phyloP scores from a whole-genome alignment of 1,140 invertebrate species.

The Drosophila repletoides region DNA sequence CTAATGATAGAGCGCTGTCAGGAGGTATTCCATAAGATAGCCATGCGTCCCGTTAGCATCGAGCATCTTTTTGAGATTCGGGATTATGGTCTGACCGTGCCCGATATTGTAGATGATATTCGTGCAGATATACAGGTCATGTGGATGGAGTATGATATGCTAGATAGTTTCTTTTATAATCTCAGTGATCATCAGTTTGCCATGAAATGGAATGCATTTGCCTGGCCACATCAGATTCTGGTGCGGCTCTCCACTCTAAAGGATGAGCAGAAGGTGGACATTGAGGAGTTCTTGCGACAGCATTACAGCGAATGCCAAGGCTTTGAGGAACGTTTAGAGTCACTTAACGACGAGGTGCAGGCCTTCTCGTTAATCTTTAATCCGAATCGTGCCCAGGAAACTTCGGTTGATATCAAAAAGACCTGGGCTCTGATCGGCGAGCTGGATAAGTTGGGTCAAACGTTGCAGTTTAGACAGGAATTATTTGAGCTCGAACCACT shows the following conservation, averaged over 20 bases:
- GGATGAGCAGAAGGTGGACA: constrained; percentile 75
- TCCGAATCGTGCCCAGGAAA: constrained; percentile 62
- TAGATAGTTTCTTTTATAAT: constrained; percentile 79
- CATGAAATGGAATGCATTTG: constrained; percentile 79
- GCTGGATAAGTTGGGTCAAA: constrained; percentile 58
- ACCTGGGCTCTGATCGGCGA: constrained; percentile 63
- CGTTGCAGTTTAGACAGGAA: constrained; percentile 59
- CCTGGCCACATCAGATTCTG: constrained; percentile 74
- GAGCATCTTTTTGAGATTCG: constrained; percentile 74
- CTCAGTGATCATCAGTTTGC: constrained; percentile 69
- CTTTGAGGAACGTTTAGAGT: constrained; percentile 74
- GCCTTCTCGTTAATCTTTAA: constrained; percentile 71
- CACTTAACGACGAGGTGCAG: constrained; percentile 75
- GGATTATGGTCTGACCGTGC: constrained; percentile 54
- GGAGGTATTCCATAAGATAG: constrained; percentile 50
- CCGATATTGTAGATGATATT: constrained; percentile 61
- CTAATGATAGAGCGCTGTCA: constrained; percentile 48
- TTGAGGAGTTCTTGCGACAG: constrained; percentile 70
- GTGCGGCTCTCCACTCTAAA: constrained; percentile 57
- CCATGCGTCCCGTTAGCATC: constrained; percentile 61
- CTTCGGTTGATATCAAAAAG: constrained; percentile 76
- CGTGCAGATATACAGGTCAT: constrained; percentile 71
- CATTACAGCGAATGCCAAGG: constrained; percentile 66
- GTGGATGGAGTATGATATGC: constrained; percentile 76
- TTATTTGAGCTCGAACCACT: constrained; percentile 73